Base-by-base conservation (phyloP, 2,113 vertebrate genomes). In the Microcebus ravelobensis region DNA sequence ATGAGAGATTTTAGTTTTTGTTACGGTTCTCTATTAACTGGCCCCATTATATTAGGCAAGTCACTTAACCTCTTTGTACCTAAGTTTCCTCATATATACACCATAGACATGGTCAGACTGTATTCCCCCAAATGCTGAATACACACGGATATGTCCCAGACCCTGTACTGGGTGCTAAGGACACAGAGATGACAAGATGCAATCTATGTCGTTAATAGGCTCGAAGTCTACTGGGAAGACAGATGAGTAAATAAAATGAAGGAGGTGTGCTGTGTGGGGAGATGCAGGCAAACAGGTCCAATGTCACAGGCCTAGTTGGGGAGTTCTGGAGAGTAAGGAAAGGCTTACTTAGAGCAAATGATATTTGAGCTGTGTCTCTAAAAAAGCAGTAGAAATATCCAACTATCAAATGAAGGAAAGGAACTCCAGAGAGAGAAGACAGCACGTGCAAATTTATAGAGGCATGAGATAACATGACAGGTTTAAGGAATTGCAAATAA, bases 241-340 rank as follows among this genome's bases (percentile, higher is more conserved):
- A 87, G 55, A 20, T 12, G 39, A 36, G 23, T 4, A 31, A 65
- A 61, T 1, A 34, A 10, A 36, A 36, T 11, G 8, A 50, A 52
- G 18, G 0, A 42, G n/a, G 29, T 8, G 10, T 3, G 36, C 25
- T 29, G 1, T 0, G 48, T 36, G 73, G 14, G 55, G n/a, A 39
- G 29, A 9, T 12, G 23, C 5, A 6, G 20, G 12, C 15, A 13
- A 1, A 34, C 0, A 42, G 20, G 36, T 27, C 77, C 52, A 57
- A 0, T 1, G 0, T 25, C 70, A 45, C 11, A 3, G n/a, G 61
- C 5, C 3, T 13, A 1, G 1, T 1, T 10, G 2, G 39, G 48
- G 34, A 14, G n/a, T 31, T 81, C 6, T 13, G 18, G 23, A 6
- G 34, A 27, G 29, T 9, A 13, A 57, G 21, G n/a, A 29, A 55